phyloP scores from a whole-genome alignment of 2,113 vertebrate species.

The Accipiter cooperii region DNA sequence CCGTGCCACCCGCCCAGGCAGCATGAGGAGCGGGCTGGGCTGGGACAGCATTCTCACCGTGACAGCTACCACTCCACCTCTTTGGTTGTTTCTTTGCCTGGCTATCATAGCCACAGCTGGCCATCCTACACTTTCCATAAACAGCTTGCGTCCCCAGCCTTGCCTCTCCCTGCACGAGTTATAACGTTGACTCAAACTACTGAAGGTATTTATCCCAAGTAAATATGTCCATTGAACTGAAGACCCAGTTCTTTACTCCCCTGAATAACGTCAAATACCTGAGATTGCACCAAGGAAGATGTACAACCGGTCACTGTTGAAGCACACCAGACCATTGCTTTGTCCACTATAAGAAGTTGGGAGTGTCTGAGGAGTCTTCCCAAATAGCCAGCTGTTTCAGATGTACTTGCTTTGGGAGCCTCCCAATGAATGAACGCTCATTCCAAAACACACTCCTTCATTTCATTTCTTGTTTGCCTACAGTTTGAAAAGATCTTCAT shows the following conservation, averaged over 20 bases:
- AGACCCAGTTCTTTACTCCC: neutral
- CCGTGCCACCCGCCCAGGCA: neutral
- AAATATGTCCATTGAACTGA: neutral
- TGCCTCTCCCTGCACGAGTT: neutral
- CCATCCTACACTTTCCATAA: neutral
- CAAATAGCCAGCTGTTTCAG: neutral
- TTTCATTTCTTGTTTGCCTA: neutral
- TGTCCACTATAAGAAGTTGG: neutral
- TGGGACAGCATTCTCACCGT: neutral
- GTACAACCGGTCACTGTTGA: neutral
- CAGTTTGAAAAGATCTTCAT: neutral
- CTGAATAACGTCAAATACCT: neutral
- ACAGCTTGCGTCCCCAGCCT: neutral
- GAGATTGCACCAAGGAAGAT: neutral
- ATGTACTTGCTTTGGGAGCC: neutral
- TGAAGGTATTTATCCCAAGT: neutral
- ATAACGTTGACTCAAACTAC: neutral
- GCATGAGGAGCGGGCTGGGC: fast-evolving
- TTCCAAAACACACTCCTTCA: neutral
- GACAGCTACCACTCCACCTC: neutral
- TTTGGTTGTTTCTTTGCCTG: neutral
- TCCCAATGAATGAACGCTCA: neutral
- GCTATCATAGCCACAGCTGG: neutral
- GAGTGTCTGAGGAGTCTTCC: neutral
- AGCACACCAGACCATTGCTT: neutral